These are phyloP conservation scores for Apantesis nais DNA, from an alignment of 2,888 invertebrate genomes.

Conservation along the genomic window DNA sequence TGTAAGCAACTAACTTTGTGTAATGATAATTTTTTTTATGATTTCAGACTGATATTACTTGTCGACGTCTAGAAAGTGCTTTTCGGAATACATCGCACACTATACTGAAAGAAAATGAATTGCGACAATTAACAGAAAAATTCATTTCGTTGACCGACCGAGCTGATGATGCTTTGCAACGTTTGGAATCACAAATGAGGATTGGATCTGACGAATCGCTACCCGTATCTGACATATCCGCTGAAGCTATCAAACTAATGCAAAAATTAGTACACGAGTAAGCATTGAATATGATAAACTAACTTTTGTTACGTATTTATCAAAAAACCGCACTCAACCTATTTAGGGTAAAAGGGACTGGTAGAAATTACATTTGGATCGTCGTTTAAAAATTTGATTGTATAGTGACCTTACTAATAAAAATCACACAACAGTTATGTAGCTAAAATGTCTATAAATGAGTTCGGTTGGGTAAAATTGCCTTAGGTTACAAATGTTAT, in stretches of 20 bases:
- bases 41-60: slow-evolving; percentile 68
- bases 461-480: no score
- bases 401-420: no score
- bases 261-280: slow-evolving; percentile 55
- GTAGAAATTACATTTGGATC: no score
- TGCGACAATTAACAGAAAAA: slow-evolving; percentile 78
- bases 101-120: slow-evolving; percentile 71
- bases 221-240: slow-evolving; percentile 67
- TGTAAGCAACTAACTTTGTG: background rate
- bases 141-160: slow-evolving; percentile 77
- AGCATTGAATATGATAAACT: background rate
- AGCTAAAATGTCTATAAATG: no score
- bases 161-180: slow-evolving; percentile 76
- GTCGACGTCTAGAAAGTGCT: slow-evolving; percentile 71
- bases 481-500: no score
- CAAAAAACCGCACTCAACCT: no score
- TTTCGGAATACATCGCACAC: slow-evolving; percentile 73
- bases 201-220: slow-evolving; percentile 61
- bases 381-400: no score
- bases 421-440: no score
- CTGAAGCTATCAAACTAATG: slow-evolving; percentile 68
- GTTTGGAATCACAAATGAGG: slow-evolving; percentile 68
- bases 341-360: no score
- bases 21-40: background rate
- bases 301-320: no score